phyloP scores from a whole-genome alignment of 1,140 invertebrate species.

The Drosophila virilis region DNA sequence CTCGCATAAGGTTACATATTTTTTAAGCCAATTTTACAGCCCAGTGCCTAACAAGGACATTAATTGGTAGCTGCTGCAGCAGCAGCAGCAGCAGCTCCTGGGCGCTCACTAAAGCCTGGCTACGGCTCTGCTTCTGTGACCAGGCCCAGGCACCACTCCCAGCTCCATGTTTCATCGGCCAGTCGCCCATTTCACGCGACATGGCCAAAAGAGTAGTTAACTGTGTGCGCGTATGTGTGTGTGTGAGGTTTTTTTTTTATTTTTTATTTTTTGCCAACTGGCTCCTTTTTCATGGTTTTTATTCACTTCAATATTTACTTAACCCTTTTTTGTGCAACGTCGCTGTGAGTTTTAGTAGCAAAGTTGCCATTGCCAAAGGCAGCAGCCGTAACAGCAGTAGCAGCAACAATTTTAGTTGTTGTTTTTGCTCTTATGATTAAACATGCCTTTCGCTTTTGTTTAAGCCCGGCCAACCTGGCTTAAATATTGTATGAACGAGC shows the following conservation, averaged over 20 bases:
- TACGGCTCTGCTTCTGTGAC: slow-evolving; percentile 15
- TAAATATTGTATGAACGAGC: slow-evolving; percentile 75
- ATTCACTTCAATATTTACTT: slow-evolving; percentile 81
- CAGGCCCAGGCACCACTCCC: slow-evolving; percentile 37
- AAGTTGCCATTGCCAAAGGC: slow-evolving; percentile 61
- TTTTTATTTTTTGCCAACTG: slow-evolving; percentile 44
- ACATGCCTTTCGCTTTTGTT: slow-evolving; percentile 81
- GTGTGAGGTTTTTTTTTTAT: slow-evolving; percentile 3
- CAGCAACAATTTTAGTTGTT: slow-evolving; percentile 58
- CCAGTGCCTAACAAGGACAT: slow-evolving; percentile 83
- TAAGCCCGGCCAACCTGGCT: slow-evolving; percentile 70
- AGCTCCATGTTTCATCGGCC: slow-evolving; percentile 22
- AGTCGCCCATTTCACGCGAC: slow-evolving; percentile 51
- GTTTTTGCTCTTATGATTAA: slow-evolving; percentile 82
- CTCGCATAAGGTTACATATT: slow-evolving; percentile 81
- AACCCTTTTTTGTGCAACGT: slow-evolving; percentile 73
- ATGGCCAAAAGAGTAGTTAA: slow-evolving; percentile 74
- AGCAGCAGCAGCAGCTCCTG: slow-evolving; percentile 11
- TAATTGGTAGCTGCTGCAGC: slow-evolving; percentile 75
- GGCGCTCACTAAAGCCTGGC: slow-evolving; percentile 19
- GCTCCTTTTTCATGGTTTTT: slow-evolving; percentile 75
- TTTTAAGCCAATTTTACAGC: slow-evolving; percentile 84
- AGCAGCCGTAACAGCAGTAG: slow-evolving; percentile 47
- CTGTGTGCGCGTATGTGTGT: slow-evolving; percentile 30
- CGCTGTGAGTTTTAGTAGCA: slow-evolving; percentile 48